Percentiles rank a stretch among this genome's conserved stretches.
Evolutionary conservation across 37 sponge, comb jelly and placozoan species (phyloP).

Genomic region (Corticium candelabrum): DNA sequence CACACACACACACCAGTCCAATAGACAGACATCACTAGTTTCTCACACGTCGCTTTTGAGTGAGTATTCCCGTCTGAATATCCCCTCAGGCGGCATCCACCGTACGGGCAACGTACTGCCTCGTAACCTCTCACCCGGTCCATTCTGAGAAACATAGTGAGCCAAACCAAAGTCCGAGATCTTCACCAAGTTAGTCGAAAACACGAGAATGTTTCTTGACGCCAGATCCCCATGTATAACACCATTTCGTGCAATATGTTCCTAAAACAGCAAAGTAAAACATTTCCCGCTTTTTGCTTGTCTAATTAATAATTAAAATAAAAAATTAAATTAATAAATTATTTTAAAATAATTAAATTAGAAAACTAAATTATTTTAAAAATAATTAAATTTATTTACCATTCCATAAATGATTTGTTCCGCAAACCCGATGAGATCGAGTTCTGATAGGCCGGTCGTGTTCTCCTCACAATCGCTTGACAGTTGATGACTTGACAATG

Average conservation of each 20-base stretch:
- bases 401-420: not conserved
- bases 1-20: too few relatives aligned
- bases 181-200: not conserved
- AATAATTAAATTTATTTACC: too few relatives aligned
- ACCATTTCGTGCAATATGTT: not conserved
- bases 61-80: not conserved
- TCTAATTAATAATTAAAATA: too few relatives aligned
- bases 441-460: not conserved
- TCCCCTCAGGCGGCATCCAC: not conserved
- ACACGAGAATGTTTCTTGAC: not conserved
- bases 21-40: too few relatives aligned
- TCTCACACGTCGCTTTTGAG: not conserved
- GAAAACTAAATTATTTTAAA: too few relatives aligned
- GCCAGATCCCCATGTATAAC: not conserved
- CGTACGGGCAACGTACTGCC: not conserved
- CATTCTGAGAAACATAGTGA: not conserved
- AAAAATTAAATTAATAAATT: too few relatives aligned
- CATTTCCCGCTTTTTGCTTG: too few relatives aligned
- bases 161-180: not conserved
- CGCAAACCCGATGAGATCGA: not conserved
- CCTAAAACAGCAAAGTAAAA: too few relatives aligned
- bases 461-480: not conserved
- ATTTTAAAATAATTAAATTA: too few relatives aligned
- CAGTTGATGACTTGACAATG: not conserved
- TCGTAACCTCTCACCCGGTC: not conserved